Evolutionary conservation across 1,140 invertebrate genomes (phyloP).

Genomic region (Microvelia longipes): DNA sequence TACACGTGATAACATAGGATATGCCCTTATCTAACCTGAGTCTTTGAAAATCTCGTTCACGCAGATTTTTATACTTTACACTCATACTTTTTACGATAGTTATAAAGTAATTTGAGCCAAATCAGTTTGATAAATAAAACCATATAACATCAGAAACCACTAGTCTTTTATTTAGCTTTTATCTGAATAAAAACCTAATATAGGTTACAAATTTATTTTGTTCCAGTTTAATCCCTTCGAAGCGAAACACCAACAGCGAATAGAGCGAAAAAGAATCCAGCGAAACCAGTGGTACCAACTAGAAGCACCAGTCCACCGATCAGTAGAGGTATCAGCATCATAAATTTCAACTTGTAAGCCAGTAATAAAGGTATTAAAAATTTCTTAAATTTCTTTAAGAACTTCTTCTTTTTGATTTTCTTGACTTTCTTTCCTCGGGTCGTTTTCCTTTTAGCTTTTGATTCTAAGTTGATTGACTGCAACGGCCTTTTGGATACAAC

Average conservation of each 20-base stretch:
- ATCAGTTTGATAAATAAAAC: too few relatives aligned
- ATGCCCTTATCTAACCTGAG: too few relatives aligned
- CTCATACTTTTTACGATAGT: too few relatives aligned
- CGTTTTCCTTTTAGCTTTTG: constrained; percentile 5
- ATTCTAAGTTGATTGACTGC: neutral
- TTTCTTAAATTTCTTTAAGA: constrained; percentile 42
- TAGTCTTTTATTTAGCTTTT: too few relatives aligned
- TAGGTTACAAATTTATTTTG: neutral
- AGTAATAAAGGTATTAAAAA: constrained; percentile 55
- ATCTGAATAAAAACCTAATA: too few relatives aligned
- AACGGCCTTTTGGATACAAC: neutral
- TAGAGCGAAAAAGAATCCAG: constrained; percentile 69
- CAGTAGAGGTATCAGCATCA: constrained; percentile 55
- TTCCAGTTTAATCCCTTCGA: constrained; percentile 25
- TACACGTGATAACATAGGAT: too few relatives aligned
- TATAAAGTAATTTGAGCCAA: too few relatives aligned
- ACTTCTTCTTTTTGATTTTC: constrained; percentile 30
- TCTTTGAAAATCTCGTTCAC: too few relatives aligned
- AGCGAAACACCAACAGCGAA: constrained; percentile 47
- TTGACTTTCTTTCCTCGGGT: neutral
- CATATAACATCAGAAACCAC: too few relatives aligned
- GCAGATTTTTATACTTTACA: too few relatives aligned
- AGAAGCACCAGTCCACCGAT: constrained; percentile 54
- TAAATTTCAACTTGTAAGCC: constrained; percentile 68
- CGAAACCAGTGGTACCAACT: constrained; percentile 55